Evolutionary conservation across 2,888 invertebrate species (phyloP).

Genomic region (Palloptera scutellata): DNA sequence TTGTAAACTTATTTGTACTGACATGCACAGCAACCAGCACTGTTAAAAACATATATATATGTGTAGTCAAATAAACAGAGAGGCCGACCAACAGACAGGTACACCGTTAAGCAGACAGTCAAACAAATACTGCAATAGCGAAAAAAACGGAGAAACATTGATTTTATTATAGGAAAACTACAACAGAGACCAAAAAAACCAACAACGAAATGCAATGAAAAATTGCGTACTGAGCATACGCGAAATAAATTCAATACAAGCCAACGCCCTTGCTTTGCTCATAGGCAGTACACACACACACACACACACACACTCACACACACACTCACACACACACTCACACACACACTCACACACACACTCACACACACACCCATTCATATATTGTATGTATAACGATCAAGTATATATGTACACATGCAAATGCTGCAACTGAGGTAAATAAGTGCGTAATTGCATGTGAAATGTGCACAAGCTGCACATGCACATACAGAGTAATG

Average conservation of each 20-base stretch:
- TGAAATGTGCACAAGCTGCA: too few relatives aligned
- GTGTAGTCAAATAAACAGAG: too few relatives aligned
- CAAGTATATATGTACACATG: neutral
- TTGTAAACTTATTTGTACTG: too few relatives aligned
- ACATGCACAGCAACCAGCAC: too few relatives aligned
- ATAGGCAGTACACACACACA: neutral
- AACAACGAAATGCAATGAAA: neutral
- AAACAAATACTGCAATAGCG: neutral
- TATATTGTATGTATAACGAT: neutral
- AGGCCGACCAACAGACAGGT: too few relatives aligned
- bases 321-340: neutral
- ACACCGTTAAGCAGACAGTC: too few relatives aligned
- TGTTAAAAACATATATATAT: too few relatives aligned
- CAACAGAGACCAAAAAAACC: neutral
- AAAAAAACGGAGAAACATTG: neutral
- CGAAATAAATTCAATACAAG: constrained; percentile 11
- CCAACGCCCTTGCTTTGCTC: constrained; percentile 3
- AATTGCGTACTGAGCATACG: constrained; percentile 10
- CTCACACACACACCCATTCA: neutral
- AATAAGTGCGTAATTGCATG: too few relatives aligned
- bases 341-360: neutral
- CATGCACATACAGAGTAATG: too few relatives aligned
- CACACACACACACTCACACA: neutral
- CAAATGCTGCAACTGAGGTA: neutral
- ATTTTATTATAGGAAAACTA: neutral